Conservation (phyloP, 2,888 invertebrate genomes). For the Drosophila lacicola region DNA sequence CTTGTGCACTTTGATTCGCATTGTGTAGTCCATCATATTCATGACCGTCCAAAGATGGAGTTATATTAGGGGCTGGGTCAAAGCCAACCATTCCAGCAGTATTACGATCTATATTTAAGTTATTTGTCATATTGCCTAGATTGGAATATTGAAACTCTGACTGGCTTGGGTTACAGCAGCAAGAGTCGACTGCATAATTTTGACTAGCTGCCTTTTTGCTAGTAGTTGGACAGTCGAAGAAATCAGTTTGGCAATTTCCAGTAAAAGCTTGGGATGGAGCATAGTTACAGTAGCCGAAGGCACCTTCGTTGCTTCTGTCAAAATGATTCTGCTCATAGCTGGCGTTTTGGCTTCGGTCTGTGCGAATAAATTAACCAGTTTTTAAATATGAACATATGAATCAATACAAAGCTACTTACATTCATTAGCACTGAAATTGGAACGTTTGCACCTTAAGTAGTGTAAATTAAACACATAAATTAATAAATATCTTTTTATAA, state of each 20-base stretch:
- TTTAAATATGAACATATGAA: neutral
- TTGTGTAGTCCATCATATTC: neutral
- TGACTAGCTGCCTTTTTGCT: neutral
- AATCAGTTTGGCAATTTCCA: neutral
- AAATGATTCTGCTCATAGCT: neutral
- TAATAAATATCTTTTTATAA: neutral
- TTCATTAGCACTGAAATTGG: neutral
- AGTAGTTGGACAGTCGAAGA: neutral
- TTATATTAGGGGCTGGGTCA: neutral
- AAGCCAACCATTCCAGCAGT: neutral
- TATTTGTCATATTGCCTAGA: neutral
- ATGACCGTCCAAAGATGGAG: neutral
- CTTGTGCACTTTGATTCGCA: neutral
- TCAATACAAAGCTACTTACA: neutral
- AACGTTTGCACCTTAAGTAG: neutral
- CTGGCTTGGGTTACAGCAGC: neutral
- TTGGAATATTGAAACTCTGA: neutral
- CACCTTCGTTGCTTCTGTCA: neutral
- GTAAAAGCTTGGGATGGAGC: conserved; percentile 7
- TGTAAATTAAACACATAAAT: too few relatives aligned
- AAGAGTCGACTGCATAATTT: conserved; percentile 1
- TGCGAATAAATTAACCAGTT: neutral
- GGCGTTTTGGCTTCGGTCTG: neutral
- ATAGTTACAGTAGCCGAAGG: neutral
- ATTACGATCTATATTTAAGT: neutral